A percentile compares a stretch with the other conserved stretches of the same genome.
Evolutionary conservation across 2,113 vertebrate species (phyloP).

Genomic region (Asarcornis scutulata): DNA sequence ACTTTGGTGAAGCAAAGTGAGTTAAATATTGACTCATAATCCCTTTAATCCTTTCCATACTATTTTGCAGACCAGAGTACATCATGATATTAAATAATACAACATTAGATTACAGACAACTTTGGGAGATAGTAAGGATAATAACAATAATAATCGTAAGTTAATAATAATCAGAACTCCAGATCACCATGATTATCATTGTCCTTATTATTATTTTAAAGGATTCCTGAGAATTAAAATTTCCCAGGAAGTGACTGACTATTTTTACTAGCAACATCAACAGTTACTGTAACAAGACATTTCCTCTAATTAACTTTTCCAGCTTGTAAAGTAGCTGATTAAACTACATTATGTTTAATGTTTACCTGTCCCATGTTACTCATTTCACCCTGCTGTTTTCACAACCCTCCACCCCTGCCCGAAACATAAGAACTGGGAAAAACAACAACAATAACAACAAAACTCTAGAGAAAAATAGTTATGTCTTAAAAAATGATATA

Average conservation of each 20-base stretch:
- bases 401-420: too few relatives aligned
- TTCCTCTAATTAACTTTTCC: not conserved
- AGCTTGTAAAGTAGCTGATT: not conserved
- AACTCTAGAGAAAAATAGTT: not conserved
- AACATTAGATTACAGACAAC: not conserved
- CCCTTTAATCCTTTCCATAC: not conserved
- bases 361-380: not conserved
- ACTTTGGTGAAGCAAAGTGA: not conserved
- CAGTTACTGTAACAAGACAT: not conserved
- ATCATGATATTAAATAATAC: not conserved
- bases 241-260: not conserved
- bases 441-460: not conserved
- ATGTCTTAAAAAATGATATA: not conserved
- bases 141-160: not conserved
- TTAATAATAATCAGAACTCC: too few relatives aligned
- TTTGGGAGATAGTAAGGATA: not conserved
- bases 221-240: not conserved
- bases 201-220: too few relatives aligned
- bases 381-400: not conserved
- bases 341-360: not conserved
- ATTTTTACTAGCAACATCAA: not conserved
- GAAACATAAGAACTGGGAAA: not conserved
- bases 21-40: conserved; percentile 21
- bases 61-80: not conserved
- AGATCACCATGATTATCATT: too few relatives aligned